Evolutionary conservation across 2,113 vertebrate genomes (phyloP).

Genomic region (Lophius piscatorius): DNA sequence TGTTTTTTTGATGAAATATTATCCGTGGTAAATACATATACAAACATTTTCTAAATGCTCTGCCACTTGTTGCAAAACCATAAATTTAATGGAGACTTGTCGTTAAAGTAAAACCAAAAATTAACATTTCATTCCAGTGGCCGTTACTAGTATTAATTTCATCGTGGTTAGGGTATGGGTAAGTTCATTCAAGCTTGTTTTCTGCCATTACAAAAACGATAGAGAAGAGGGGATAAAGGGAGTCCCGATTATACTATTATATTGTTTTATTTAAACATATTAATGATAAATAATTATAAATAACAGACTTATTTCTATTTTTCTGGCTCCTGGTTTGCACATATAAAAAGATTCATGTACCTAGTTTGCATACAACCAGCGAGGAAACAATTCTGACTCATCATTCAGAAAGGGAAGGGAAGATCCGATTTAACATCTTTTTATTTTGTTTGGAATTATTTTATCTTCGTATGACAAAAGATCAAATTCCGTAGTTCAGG

Average conservation of each 20-base stretch:
- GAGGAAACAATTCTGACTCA: not conserved
- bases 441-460: constrained; percentile 4
- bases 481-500: not conserved
- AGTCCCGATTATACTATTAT: not conserved
- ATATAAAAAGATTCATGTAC: not conserved
- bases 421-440: constrained; percentile 3
- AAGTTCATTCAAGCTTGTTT: not conserved
- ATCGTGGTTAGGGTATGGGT: too few relatives aligned
- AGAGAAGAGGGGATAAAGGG: not conserved
- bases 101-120: too few relatives aligned
- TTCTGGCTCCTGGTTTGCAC: not conserved
- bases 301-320: not conserved
- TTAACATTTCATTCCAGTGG: too few relatives aligned
- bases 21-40: too few relatives aligned
- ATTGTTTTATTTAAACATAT: constrained; percentile 13
- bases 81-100: too few relatives aligned
- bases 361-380: not conserved
- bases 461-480: not conserved
- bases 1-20: too few relatives aligned
- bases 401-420: constrained; percentile 3
- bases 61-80: too few relatives aligned
- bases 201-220: not conserved
- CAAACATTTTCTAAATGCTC: too few relatives aligned
- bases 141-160: too few relatives aligned
- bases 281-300: not conserved